phyloP scores from a whole-genome alignment of 2,797 vertebrate species.

The Jordanella pulchra region DNA sequence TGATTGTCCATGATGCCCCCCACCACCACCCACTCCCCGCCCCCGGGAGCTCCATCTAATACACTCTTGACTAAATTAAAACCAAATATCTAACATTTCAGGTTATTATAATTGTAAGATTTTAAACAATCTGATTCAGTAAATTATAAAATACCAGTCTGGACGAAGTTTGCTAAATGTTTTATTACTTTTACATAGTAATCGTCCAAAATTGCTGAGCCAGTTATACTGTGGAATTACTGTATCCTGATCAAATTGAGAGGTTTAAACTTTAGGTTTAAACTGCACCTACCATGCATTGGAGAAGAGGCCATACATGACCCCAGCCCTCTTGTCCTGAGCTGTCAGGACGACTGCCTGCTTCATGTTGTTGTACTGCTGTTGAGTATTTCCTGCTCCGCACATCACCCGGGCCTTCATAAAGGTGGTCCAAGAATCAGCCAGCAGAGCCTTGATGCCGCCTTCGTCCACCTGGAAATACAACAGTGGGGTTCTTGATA shows the following conservation, averaged over 20 bases:
- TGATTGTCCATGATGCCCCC: too few relatives aligned
- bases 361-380: slow-evolving; percentile 84
- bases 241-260: background rate
- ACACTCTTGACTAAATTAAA: background rate
- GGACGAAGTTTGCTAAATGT: background rate
- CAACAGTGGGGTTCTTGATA: slow-evolving; percentile 4
- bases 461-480: slow-evolving; percentile 80
- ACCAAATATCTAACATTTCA: background rate
- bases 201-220: background rate
- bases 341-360: slow-evolving; percentile 79
- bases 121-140: background rate
- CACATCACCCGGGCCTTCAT: slow-evolving; percentile 85
- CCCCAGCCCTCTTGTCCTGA: slow-evolving; percentile 71
- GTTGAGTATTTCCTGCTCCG: slow-evolving; percentile 75
- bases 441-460: slow-evolving; percentile 70
- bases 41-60: too few relatives aligned
- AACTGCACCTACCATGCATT: slow-evolving; percentile 83
- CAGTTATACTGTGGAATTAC: too few relatives aligned
- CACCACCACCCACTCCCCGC: too few relatives aligned
- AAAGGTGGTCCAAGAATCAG: slow-evolving; percentile 85
- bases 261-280: background rate
- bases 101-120: too few relatives aligned
- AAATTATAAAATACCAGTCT: background rate
- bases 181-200: background rate
- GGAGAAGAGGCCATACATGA: slow-evolving; percentile 84